Base-by-base conservation (phyloP, 2,797 vertebrate genomes). In the Prionace glauca region DNA sequence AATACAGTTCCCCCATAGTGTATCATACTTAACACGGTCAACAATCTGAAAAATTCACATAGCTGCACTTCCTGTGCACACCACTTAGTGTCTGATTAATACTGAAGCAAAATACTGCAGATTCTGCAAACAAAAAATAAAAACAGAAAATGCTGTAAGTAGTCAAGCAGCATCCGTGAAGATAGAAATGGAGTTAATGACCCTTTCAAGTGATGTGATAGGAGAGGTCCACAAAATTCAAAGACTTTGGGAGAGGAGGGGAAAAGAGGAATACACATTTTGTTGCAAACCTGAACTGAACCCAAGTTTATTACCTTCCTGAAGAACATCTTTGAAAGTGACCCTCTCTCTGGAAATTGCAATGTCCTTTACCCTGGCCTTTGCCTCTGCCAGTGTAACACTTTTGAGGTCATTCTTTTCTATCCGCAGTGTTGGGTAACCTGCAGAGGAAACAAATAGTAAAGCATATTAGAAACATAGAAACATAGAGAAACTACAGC, bases 391-490 rank as follows among this genome's bases (percentile, higher is more conserved):
- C 12, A 99, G 97, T n/a, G 98, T 99, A 95, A 99, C 99, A 95
- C 99, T 99, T 97, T 98, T 98, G 96, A 99, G 97, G 97, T 99
- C 99, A 84, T 99, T 99, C 98, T 99, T 99, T 98, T 99, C 99
- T 96, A 99, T 99, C 96, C 99, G 98, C 94, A 99, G 97, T 0
- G 99, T 99, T 95, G 99, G 99, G 96, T 99, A 99, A 98, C 98
- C 99, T 99, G 97, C 97, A 97, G 96, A 98, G 97, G 98, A 98
- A 98, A 97, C 96, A 98, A 96, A 97, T 96, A 96, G 97, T 97
- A 97, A 98, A 98, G 96, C 97, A 96, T 95, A 96, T 97, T 97
- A 97, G 45, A 50, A 50, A 50, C 45, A 50, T 3, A 50, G 45
- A 2, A 50, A 50, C 45, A 50, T 3, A 50, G 45, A 2, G 2